These are phyloP conservation scores for Parazoanthus darwini DNA, from an alignment of 92 coral and sea anemone species.

Conservation along the genomic window DNA sequence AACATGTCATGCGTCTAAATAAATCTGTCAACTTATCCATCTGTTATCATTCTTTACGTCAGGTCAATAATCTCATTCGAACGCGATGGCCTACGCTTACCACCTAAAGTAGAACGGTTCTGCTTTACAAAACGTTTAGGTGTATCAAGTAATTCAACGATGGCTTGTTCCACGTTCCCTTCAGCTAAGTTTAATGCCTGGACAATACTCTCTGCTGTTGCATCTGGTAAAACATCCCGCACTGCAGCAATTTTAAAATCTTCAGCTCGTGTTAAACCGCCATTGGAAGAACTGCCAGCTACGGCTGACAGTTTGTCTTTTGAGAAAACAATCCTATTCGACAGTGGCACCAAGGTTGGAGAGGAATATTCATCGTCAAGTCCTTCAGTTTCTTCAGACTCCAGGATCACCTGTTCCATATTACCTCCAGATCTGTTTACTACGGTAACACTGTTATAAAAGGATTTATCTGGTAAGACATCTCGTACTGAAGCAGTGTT, in stretches of 20 bases:
- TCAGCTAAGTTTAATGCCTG: background rate
- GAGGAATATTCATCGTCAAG: background rate
- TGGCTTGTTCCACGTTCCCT: slow-evolving; percentile 19
- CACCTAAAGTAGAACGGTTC: background rate
- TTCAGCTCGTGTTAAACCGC: background rate
- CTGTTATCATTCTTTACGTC: background rate
- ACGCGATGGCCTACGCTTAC: background rate
- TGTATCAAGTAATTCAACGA: background rate
- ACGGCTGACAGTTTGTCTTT: background rate
- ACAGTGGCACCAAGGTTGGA: background rate
- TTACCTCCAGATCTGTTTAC: background rate
- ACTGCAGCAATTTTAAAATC: slow-evolving; percentile 4
- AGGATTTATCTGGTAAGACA: background rate
- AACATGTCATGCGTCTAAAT: background rate
- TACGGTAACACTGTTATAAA: background rate
- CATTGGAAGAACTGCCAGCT: background rate
- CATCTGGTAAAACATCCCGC: slow-evolving; percentile 29
- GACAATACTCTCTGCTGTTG: background rate
- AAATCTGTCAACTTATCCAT: background rate
- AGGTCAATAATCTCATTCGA: slow-evolving; percentile 19
- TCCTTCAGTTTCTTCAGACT: background rate
- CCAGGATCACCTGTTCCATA: background rate
- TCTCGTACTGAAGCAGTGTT: background rate
- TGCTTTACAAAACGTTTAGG: background rate
- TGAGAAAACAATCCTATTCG: no score